phyloP scores from a whole-genome alignment of 2,113 vertebrate species.

The Cochlearius cochlearius region DNA sequence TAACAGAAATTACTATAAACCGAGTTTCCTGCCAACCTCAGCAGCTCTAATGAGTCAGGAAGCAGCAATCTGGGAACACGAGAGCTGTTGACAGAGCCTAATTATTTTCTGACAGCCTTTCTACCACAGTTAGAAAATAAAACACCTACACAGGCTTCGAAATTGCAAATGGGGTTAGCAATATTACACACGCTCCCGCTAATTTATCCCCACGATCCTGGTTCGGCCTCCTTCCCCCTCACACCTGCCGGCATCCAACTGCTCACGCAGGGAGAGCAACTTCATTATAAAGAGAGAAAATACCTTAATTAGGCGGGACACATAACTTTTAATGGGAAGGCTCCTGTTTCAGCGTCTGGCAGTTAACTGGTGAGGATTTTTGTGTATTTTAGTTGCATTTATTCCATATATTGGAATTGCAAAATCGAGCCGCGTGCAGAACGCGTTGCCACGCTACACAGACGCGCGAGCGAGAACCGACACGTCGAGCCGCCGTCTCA shows the following conservation, averaged over 20 bases:
- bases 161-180: not conserved
- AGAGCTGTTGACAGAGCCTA: constrained; percentile 58
- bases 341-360: not conserved
- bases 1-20: constrained; percentile 61
- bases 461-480: not conserved
- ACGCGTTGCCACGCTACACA: not conserved
- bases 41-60: constrained; percentile 61
- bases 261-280: not conserved
- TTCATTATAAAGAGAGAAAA: not conserved
- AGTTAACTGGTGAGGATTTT: not conserved
- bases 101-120: constrained; percentile 62
- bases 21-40: constrained; percentile 47
- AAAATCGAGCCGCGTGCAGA: not conserved
- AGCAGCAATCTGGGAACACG: constrained; percentile 25
- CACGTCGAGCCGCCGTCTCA: fast-evolving
- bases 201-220: not conserved
- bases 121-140: constrained; percentile 50
- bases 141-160: not conserved
- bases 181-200: constrained; percentile 11
- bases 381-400: not conserved
- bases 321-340: not conserved
- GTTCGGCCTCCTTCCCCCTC: constrained; percentile 51
- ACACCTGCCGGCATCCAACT: constrained; percentile 38
- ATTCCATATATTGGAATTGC: not conserved
- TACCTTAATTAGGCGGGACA: constrained; percentile 3